Base-by-base conservation (phyloP, 2,113 vertebrate species). In the Petrocephalus zakoni region DNA sequence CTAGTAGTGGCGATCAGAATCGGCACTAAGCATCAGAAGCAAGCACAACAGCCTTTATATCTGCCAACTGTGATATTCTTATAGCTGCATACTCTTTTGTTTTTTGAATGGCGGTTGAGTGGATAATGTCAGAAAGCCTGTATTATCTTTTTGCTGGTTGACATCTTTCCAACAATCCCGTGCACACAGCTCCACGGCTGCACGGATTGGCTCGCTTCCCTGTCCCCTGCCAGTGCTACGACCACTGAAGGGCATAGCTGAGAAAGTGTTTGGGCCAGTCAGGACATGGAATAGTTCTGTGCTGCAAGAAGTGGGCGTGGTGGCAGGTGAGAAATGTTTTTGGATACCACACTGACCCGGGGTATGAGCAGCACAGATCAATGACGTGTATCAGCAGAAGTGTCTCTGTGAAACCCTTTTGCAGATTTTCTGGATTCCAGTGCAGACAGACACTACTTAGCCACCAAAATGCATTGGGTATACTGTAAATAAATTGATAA, bases 221-320 rank as follows among this genome's bases (percentile, higher is more conserved):
- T 97, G 96, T 37, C 90, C 91, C 64, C 85, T 68, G 0, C 90
- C 89, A 0, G 88, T 95, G 87, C 92, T 96, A 88, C 91, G 89
- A 0, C 93, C 94, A 22, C 95, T 97, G 87, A 96, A 96, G 92
- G 93, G 81, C 92, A 92, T 94, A 86, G 91, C 95, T 58, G 94
- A 95, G 81, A 90, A 88, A 0, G 91, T 95, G 17, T 97, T 96
- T 92, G 96, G 96, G 72, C 61, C 86, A 85, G 88, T 93, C 58
- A 0, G 87, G 0, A 56, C 88, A 34, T 97, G 96, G 96, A 93
- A 92, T 7, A 5, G 90, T 86, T 94, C 92, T 46, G 0, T 96
- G 87, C 89, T 97, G 68, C 94, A 95, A 89, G 96, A 97, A 58
- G 93, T 96, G 11, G 96, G 96, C 51, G 91, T 93, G 6, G 94